Evolutionary conservation across 37 sponge, comb jelly and placozoan species (phyloP).

Genomic region (Axinella damicornis): DNA sequence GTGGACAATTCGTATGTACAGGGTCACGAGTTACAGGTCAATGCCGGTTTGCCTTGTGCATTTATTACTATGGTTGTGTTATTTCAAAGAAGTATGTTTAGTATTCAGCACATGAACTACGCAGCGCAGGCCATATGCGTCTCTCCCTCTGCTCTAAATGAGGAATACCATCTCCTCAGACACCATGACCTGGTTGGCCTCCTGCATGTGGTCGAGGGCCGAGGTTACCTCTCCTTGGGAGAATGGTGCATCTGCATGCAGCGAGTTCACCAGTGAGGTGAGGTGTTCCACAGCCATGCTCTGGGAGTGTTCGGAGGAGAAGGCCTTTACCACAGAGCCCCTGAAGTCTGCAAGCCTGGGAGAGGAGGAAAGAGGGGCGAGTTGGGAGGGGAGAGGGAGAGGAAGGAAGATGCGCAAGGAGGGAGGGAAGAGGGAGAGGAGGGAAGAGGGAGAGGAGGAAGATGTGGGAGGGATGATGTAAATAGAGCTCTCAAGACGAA

Average conservation of each 20-base stretch:
- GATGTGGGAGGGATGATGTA: too few species aligned
- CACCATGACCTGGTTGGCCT: constrained; percentile 95
- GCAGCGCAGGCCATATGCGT: too few species aligned
- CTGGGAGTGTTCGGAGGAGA: constrained; percentile 78
- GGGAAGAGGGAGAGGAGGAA: too few species aligned
- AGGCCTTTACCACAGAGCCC: constrained; percentile 52
- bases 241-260: constrained; percentile 56
- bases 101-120: too few species aligned
- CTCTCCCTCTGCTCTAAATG: constrained; percentile 63
- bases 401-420: background rate
- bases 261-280: constrained; percentile 46
- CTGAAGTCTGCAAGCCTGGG: constrained; percentile 72
- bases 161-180: constrained; percentile 87
- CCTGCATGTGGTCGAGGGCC: constrained; percentile 86
- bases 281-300: constrained; percentile 65
- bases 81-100: too few species aligned
- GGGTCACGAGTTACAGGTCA: too few species aligned
- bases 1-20: too few species aligned
- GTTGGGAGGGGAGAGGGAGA: background rate
- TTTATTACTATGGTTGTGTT: too few species aligned
- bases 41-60: too few species aligned
- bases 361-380: background rate
- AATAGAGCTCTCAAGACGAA: background rate
- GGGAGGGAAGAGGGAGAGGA: too few species aligned
- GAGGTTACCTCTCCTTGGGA: constrained; percentile 58